Percentiles rank a stretch among this genome's conserved stretches.
Conservation (phyloP, 64 coral and sea anemone genomes). For the Stylophora pistillata region DNA sequence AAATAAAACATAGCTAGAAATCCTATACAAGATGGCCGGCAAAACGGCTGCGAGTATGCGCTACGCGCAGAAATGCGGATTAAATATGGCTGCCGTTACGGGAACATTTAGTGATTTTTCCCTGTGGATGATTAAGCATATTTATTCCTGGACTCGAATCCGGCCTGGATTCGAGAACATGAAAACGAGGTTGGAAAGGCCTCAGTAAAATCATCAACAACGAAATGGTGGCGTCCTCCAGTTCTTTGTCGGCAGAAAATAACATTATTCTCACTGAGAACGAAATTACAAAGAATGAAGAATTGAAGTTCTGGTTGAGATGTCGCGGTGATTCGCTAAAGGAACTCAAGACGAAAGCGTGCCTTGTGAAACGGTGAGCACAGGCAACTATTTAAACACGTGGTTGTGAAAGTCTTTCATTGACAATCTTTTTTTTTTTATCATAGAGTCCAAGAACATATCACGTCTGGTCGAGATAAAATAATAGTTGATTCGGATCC, state of each 20-base stretch:
- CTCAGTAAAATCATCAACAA: neutral
- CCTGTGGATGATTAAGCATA: too few relatives aligned
- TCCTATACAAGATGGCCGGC: too few relatives aligned
- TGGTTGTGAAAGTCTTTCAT: neutral
- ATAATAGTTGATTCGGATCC: slow-evolving; percentile 60
- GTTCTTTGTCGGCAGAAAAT: neutral
- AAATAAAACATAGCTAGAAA: too few relatives aligned
- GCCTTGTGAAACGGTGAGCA: neutral
- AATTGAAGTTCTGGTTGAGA: neutral
- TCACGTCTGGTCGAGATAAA: slow-evolving; percentile 36
- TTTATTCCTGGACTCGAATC: too few relatives aligned
- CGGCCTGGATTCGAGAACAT: neutral
- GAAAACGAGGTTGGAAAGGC: neutral
- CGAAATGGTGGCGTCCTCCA: neutral
- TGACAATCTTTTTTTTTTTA: slow-evolving; percentile 11
- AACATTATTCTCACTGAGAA: neutral
- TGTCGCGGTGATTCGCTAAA: neutral
- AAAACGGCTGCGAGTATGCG: too few relatives aligned
- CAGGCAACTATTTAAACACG: neutral
- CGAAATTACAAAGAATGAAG: slow-evolving; percentile 8
- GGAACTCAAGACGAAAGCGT: slow-evolving; percentile 9
- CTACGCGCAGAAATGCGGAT: too few relatives aligned
- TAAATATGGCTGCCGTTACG: too few relatives aligned
- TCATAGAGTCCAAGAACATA: slow-evolving; percentile 59
- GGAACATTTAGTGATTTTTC: too few relatives aligned